phyloP scores from a whole-genome alignment of 2,113 vertebrate genomes.

The Leucopternis melanops region DNA sequence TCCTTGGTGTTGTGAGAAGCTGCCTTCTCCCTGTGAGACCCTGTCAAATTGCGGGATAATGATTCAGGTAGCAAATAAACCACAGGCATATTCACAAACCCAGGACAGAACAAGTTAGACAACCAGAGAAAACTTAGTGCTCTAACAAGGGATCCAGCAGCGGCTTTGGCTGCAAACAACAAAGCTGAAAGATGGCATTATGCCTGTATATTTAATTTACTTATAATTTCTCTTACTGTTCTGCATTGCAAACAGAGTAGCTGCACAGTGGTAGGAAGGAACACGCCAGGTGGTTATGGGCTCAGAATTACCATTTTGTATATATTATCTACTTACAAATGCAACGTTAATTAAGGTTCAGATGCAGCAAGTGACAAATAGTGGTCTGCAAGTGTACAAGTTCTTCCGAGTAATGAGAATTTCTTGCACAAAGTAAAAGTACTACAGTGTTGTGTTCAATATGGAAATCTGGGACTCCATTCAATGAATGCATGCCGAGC shows the following conservation, averaged over 20 bases:
- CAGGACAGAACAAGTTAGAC: not conserved
- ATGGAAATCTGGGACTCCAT: constrained; percentile 9
- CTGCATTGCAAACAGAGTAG: not conserved
- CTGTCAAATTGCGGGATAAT: not conserved
- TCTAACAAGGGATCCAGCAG: constrained; percentile 26
- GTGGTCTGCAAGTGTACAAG: not conserved
- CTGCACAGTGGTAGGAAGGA: constrained; percentile 33
- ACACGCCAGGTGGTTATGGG: not conserved
- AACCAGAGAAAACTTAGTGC: not conserved
- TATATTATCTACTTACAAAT: constrained; percentile 21
- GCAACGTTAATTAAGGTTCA: constrained; percentile 51
- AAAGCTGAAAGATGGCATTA: constrained; percentile 9
- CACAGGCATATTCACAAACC: not conserved
- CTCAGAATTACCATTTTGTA: constrained; percentile 39
- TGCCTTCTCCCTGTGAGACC: not conserved
- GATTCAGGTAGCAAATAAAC: not conserved
- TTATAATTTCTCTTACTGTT: constrained; percentile 31
- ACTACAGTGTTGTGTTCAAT: not conserved
- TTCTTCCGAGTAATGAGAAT: not conserved
- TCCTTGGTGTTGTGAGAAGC: not conserved
- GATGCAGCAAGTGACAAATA: not conserved
- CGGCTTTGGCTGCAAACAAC: not conserved
- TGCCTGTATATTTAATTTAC: constrained; percentile 22
- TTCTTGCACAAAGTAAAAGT: not conserved
- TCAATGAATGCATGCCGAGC: not conserved